Base-by-base conservation (phyloP, 1,140 invertebrate genomes). In the Ephestia elutella region DNA sequence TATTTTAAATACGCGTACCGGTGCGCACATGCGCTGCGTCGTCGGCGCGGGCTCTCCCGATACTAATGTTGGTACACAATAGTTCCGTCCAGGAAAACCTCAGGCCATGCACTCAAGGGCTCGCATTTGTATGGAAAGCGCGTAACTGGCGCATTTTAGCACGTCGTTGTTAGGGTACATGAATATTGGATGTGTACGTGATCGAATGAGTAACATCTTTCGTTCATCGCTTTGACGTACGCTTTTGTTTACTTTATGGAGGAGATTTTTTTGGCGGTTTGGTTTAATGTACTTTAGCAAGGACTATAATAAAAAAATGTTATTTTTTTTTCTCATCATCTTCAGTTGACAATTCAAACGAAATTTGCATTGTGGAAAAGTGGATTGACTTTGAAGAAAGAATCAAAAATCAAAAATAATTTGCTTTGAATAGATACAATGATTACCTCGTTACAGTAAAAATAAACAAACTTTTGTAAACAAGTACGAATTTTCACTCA, bases 1-100 rank as follows among this genome's bases (percentile, higher is more conserved):
- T 49, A 53, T 60, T 44, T 56, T 32, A 8, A 11, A 32, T 32
- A 32, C 15, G 62, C 51, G 55, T 65, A 60, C 49, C 61, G 60
- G 65, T 51, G 64, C 65, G 67, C 63, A 62, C 63, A 61, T 67
- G 72, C 74, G n/a, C n/a, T n/a, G n/a, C n/a, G n/a, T n/a, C n/a
- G 74, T 60, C 51, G 49, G 67, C 70, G 67, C 69, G 58, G 62
- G 66, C 67, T 65, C 67, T 72, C 66, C 71, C 62, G 59, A 69
- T 66, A 73, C 75, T 78, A 72, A 69, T 66, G 66, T 67, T 71
- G 73, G 67, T 60, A 48, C 48, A 61, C 66, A 66, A 64, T 75
- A 74, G 63, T 51, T 49, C 56, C 55, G 61, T 67, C 65, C 68
- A 72, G 75, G 71, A 75, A 75, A 70, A 68, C 63, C 66, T 58